Conservation (phyloP, 2,797 vertebrate species). For the Coranthus polyacanthus region DNA sequence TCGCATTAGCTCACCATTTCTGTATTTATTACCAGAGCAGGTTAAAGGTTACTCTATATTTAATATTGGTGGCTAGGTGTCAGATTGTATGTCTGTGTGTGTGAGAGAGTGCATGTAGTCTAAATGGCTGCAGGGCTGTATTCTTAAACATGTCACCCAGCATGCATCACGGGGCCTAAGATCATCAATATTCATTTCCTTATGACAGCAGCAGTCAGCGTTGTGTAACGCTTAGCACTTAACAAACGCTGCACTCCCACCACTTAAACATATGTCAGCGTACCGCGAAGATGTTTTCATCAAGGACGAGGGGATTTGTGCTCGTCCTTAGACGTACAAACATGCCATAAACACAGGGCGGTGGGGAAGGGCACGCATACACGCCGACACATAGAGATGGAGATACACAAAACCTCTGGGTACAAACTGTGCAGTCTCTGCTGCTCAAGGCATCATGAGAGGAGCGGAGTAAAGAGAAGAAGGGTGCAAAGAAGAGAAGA, state of each 20-base stretch:
- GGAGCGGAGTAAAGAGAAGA: not conserved
- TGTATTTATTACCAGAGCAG: slow-evolving; percentile 27
- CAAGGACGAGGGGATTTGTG: slow-evolving; percentile 47
- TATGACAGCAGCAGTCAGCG: slow-evolving; percentile 74
- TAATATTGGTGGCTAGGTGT: slow-evolving; percentile 37
- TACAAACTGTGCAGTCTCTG: too few species aligned
- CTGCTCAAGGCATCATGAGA: too few species aligned
- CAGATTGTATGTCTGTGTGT: slow-evolving; percentile 40
- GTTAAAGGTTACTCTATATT: slow-evolving; percentile 50
- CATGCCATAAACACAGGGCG: slow-evolving; percentile 29
- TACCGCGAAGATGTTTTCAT: slow-evolving; percentile 65
- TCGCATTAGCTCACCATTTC: slow-evolving; percentile 10
- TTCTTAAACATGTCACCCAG: slow-evolving; percentile 71
- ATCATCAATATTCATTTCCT: slow-evolving; percentile 82
- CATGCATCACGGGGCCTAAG: slow-evolving; percentile 61
- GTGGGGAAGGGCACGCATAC: not conserved
- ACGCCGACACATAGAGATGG: slow-evolving; percentile 13
- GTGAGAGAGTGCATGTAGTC: slow-evolving; percentile 24
- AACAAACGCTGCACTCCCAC: slow-evolving; percentile 62
- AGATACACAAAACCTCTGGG: slow-evolving; percentile 27
- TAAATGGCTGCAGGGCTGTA: slow-evolving; percentile 66
- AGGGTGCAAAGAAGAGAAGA: slow-evolving; percentile 4
- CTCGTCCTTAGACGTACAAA: slow-evolving; percentile 38
- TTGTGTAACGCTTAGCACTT: slow-evolving; percentile 74
- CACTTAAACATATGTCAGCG: slow-evolving; percentile 72